Base-by-base conservation (phyloP, 2,113 vertebrate genomes). In the Bombycilla garrulus region DNA sequence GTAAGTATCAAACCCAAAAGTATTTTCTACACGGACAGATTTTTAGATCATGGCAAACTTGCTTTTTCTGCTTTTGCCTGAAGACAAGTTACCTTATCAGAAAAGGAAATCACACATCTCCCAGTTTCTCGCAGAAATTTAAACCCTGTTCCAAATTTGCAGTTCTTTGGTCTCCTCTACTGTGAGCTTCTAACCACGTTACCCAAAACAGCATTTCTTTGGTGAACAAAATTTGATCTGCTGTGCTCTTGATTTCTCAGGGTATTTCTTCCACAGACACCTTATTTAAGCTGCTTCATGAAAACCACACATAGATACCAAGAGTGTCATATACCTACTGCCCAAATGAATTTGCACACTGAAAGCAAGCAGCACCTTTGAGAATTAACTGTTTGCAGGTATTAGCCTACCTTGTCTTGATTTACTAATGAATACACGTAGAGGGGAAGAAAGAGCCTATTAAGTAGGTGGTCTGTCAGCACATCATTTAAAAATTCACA, bases 401-500 rank as follows among this genome's bases (percentile, higher is more conserved):
- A 57, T 71, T 12, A 78, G 36, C 93, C 77, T 93, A 99, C 99
- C 98, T 98, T 98, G 84, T 99, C 99, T 23, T 98, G 98, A 93
- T 97, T 98, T 69, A 99, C 99, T 97, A 99, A 95, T 0, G 99
- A 99, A 97, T 98, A 99, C 67, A 99, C 99, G 0, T 99, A 99
- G 35, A 99, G 99, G 2, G 99, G 99, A 89, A 99, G 98, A 96
- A 99, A 99, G 53, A 99, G 98, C 33, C 99, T 98, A 92, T 99
- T 99, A 72, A 99, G 99, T 53, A 99, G 97, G 97, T 99, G 99
- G 92, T 99, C 99, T 0, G 99, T 99, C 94, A 99, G 97, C 45
- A 99, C 99, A 4, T 99, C 99, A 5, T 99, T 99, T n/a, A 99
- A 98, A 96, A 99, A 99, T 98, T 99, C 99, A 74, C 99, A 99